A percentile compares a stretch with the other conserved stretches of the same genome.
Evolutionary conservation across 1,140 invertebrate species (phyloP).

Genomic region (Rhopalosiphum padi): DNA sequence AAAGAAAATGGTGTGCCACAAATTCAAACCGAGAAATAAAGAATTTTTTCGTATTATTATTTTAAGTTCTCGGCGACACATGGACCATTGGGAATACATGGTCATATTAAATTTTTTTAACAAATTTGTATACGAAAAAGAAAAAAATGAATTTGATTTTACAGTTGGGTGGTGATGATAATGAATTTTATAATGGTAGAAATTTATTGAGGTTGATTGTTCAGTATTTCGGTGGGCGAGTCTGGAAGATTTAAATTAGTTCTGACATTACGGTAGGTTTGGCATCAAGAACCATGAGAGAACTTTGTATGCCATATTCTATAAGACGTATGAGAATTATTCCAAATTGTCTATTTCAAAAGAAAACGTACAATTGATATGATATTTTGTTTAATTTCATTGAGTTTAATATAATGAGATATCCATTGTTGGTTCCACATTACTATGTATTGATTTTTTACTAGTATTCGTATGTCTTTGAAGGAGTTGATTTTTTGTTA

Average conservation of each 20-base stretch:
- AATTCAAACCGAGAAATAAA: not conserved
- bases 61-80: not conserved
- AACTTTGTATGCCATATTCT: not conserved
- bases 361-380: not conserved
- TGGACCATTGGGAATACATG: not conserved
- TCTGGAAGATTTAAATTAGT: not conserved
- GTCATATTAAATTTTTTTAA: no score
- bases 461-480: not conserved
- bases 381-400: not conserved
- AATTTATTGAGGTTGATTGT: not conserved
- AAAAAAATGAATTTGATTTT: not conserved
- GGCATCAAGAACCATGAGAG: not conserved
- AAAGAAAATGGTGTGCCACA: not conserved
- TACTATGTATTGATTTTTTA: not conserved
- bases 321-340: not conserved
- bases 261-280: not conserved
- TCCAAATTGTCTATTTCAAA: not conserved
- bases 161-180: not conserved
- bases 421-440: not conserved
- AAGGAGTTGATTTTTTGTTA: not conserved
- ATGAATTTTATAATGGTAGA: not conserved
- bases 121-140: no score
- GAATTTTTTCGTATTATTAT: not conserved
- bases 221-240: not conserved
- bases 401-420: not conserved